phyloP scores from a whole-genome alignment of 2,113 vertebrate species.

The Apistogramma diplotaenia region DNA sequence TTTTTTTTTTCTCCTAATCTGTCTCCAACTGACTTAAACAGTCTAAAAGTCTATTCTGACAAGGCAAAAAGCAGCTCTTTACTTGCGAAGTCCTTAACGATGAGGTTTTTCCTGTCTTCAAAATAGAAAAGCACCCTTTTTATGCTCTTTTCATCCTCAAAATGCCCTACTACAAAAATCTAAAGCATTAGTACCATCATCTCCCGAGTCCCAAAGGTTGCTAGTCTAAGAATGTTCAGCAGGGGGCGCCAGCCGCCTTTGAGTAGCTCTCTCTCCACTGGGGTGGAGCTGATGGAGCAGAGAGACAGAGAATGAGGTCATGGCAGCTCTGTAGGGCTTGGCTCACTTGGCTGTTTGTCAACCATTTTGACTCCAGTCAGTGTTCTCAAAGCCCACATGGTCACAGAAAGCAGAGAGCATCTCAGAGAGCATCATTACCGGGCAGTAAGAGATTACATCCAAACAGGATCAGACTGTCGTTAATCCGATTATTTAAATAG shows the following conservation, averaged over 20 bases:
- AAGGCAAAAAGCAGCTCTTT: not conserved
- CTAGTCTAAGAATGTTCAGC: slow-evolving; percentile 1
- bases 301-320: slow-evolving; percentile 69
- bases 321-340: slow-evolving; percentile 63
- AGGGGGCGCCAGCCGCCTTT: slow-evolving; percentile 41
- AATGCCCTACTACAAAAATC: not conserved
- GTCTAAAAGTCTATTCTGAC: not conserved
- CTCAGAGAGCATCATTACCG: not conserved
- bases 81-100: not conserved
- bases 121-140: not conserved
- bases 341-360: slow-evolving; percentile 46
- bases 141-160: fast-evolving
- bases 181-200: not conserved
- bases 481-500: not conserved
- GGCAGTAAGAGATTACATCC: not conserved
- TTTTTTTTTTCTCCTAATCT: not conserved
- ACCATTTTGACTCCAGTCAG: slow-evolving; percentile 55
- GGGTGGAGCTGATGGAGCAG: slow-evolving; percentile 45
- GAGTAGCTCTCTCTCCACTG: not conserved
- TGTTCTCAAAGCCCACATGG: slow-evolving; percentile 21
- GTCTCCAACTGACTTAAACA: not conserved
- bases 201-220: fast-evolving
- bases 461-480: not conserved
- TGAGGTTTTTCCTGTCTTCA: not conserved
- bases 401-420: not conserved